These are phyloP conservation scores for Watsonalla binaria DNA, from an alignment of 2,888 invertebrate species.

Conservation along the genomic window DNA sequence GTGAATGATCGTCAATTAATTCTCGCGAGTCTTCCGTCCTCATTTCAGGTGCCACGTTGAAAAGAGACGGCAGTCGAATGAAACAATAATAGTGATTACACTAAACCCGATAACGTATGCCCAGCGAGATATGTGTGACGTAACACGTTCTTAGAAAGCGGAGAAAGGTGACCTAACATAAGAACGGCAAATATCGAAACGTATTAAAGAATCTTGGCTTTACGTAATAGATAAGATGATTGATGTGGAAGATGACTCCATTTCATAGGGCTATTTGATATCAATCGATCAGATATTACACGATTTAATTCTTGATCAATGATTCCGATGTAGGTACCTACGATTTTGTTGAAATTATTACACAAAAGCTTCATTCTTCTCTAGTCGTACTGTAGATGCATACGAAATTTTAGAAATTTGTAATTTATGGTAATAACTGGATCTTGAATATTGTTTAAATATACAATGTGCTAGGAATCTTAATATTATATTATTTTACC, in stretches of 20 bases:
- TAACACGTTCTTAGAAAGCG: constrained; percentile 49
- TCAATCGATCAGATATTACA: not conserved
- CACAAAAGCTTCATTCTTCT: no score
- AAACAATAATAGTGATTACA: constrained; percentile 17
- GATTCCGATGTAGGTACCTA: no score
- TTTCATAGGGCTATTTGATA: not conserved
- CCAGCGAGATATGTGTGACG: constrained; percentile 14
- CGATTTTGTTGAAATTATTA: no score
- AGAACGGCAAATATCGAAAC: constrained; percentile 40
- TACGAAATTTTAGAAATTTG: no score
- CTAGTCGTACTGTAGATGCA: no score
- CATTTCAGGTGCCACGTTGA: not conserved
- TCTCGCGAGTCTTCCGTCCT: not conserved
- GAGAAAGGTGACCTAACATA: constrained; percentile 49
- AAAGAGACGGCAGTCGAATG: constrained; percentile 14
- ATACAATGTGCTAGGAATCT: no score
- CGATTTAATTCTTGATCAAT: no score
- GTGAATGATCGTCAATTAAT: constrained; percentile 1
- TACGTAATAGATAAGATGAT: constrained; percentile 34
- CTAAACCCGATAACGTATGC: constrained; percentile 15
- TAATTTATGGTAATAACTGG: no score
- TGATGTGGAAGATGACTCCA: constrained; percentile 10
- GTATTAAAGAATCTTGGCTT: constrained; percentile 33
- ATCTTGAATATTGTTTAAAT: no score
- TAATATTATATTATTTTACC: no score